These are phyloP conservation scores for Oncorhynchus keta DNA, from an alignment of 2,113 vertebrate species.

Conservation along the genomic window DNA sequence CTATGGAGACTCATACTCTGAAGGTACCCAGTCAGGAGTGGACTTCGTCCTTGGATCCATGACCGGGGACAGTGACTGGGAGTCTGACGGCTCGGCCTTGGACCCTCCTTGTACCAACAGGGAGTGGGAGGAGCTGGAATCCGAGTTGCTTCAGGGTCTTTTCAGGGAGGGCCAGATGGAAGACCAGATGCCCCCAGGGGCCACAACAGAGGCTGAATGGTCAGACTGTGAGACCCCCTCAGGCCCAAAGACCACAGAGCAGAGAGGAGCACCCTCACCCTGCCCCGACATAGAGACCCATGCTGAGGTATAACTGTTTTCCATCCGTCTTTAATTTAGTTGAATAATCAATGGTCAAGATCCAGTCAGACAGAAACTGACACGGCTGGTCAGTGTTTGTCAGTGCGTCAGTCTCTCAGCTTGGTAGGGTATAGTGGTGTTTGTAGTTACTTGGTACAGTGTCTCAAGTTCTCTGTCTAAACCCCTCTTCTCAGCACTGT, in stretches of 20 bases:
- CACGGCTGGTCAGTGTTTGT: neutral
- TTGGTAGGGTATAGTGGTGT: no score
- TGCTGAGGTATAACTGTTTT: conserved; percentile 60
- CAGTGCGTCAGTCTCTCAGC: no score
- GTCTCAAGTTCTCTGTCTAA: neutral
- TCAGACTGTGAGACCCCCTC: conserved; percentile 14
- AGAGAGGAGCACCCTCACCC: conserved; percentile 16
- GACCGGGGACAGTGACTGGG: conserved; percentile 79
- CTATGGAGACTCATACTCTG: conserved; percentile 73
- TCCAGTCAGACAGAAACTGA: neutral
- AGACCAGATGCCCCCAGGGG: conserved; percentile 22
- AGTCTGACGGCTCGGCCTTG: conserved; percentile 68
- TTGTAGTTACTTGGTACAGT: neutral
- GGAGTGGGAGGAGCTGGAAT: conserved; percentile 76
- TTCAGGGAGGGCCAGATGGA: conserved; percentile 58
- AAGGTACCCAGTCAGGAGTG: conserved; percentile 70
- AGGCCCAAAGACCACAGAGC: conserved; percentile 28
- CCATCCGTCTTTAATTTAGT: neutral
- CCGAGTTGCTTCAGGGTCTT: conserved; percentile 66
- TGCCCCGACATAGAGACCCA: conserved; percentile 17
- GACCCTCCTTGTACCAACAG: conserved; percentile 50
- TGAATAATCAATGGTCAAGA: neutral
- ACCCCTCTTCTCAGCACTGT: neutral
- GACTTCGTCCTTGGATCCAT: conserved; percentile 74
- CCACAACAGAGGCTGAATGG: neutral